Base-by-base conservation (phyloP, 2,797 vertebrate species). In the Phataginus tetradactyla region DNA sequence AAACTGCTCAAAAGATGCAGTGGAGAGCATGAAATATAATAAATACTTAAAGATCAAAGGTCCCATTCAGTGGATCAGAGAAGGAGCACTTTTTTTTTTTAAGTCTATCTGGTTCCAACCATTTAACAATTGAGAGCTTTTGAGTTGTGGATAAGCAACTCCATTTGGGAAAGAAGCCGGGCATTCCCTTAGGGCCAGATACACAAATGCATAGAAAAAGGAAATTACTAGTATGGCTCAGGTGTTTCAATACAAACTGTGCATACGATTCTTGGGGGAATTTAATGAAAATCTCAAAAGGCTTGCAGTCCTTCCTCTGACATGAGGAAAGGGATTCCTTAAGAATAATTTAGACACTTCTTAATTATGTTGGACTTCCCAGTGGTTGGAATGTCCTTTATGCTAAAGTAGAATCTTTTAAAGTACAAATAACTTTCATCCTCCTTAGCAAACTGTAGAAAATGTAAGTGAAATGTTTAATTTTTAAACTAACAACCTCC, bases 211-310 rank as follows among this genome's bases (percentile, higher is more conserved):
- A 27, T 17, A 80, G 78, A 78, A 29, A 92, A 63, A 74, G 55
- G 71, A 90, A 87, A 75, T 86, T 55, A 84, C 87, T 71, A 27
- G 63, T 37, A 8, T 23, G 75, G 42, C 42, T 81, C 32, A 59
- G 37, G 7, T 59, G 86, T 80, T 90, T 66, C 18, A 86, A 92
- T 81, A 53, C 64, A 91, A 71, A 5, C 87, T 93, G 57, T 72
- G 55, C 6, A 4, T 63, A 11, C 61, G 79, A 2, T 84, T 95
- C 87, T 95, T 89, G 69, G 78, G 69, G 55, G 81, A 94, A 92
- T 86, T 94, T 93, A 92, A 90, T 93, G 84, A 59, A 97, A 94
- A 77, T 88, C 84, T 42, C 51, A 42, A 32, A 77, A 80, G 83
- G 21, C 89, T 94, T 63, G 20, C 7, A 42, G 27, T 74, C 25